A percentile compares a stretch with the other conserved stretches of the same genome.
Conservation (phyloP, 1,140 invertebrate species). For the Acarapis woodi region DNA sequence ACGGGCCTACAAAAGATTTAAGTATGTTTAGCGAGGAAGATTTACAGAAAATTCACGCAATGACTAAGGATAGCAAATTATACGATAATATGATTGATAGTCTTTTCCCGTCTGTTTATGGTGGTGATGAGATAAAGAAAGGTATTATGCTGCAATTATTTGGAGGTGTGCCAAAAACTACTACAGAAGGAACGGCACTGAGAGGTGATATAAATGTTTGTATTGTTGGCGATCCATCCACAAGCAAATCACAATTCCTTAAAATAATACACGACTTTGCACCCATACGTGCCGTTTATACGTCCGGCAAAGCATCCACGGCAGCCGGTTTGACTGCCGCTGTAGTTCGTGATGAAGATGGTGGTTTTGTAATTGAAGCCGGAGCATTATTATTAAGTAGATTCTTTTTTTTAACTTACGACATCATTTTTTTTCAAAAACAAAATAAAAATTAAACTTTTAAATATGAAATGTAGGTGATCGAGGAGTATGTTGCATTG, state of each 20-base stretch:
- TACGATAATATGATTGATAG: slow-evolving; percentile 71
- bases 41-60: slow-evolving; percentile 80
- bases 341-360: slow-evolving; percentile 86
- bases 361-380: slow-evolving; percentile 97
- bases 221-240: slow-evolving; percentile 93
- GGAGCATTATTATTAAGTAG: slow-evolving; percentile 97
- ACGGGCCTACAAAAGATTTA: slow-evolving; percentile 13
- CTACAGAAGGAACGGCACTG: slow-evolving; percentile 47
- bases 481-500: slow-evolving; percentile 86
- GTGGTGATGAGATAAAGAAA: slow-evolving; percentile 88
- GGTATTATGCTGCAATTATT: slow-evolving; percentile 85
- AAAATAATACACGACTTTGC: slow-evolving; percentile 80
- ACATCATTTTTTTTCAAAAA: too few relatives aligned
- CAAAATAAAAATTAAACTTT: too few relatives aligned
- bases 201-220: slow-evolving; percentile 93
- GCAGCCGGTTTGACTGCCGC: slow-evolving; percentile 94
- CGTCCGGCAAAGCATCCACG: slow-evolving; percentile 88
- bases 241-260: slow-evolving; percentile 87
- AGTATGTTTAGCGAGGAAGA: slow-evolving; percentile 46
- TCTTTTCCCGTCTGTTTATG: slow-evolving; percentile 88
- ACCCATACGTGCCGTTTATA: slow-evolving; percentile 70
- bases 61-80: slow-evolving; percentile 74
- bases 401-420: too few relatives aligned
- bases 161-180: slow-evolving; percentile 87
- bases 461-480: too few relatives aligned